These are phyloP conservation scores for Caenorhabditis sinica DNA, from an alignment of 2,888 invertebrate species.

Conservation along the genomic window DNA sequence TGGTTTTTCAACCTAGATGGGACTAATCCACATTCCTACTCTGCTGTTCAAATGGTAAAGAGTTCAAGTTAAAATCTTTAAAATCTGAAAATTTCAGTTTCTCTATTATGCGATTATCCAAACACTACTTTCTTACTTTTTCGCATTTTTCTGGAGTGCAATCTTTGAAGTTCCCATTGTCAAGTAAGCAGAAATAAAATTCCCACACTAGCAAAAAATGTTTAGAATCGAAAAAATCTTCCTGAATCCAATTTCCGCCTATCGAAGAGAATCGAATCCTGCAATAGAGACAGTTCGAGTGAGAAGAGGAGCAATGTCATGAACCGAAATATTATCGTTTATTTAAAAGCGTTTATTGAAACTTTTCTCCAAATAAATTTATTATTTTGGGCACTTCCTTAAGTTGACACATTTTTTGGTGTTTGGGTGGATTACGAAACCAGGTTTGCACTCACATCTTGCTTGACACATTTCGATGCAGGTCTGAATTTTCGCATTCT, in stretches of 20 bases:
- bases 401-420: conserved; percentile 41
- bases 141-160: conserved; percentile 63
- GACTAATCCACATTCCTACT: conserved; percentile 36
- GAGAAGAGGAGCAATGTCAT: conserved; percentile 40
- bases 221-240: conserved; percentile 64
- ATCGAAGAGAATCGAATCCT: conserved; percentile 18
- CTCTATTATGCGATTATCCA: conserved; percentile 34
- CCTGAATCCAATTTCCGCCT: conserved; percentile 30
- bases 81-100: conserved; percentile 27
- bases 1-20: conserved; percentile 56
- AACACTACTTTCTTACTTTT: conserved; percentile 48
- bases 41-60: conserved; percentile 58
- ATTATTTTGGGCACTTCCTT: conserved; percentile 38
- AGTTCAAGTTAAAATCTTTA: neutral
- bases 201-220: neutral
- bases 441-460: conserved; percentile 42
- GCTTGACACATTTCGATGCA: conserved; percentile 51
- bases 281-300: conserved; percentile 34
- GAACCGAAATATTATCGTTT: neutral
- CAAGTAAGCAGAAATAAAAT: conserved; percentile 17
- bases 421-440: conserved; percentile 37
- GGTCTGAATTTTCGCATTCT: conserved; percentile 9
- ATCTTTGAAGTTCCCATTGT: conserved; percentile 59
- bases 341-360: neutral
- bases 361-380: neutral